These are phyloP conservation scores for Trissolcus brochymenae DNA, from an alignment of 2,888 invertebrate genomes.

Conservation along the genomic window DNA sequence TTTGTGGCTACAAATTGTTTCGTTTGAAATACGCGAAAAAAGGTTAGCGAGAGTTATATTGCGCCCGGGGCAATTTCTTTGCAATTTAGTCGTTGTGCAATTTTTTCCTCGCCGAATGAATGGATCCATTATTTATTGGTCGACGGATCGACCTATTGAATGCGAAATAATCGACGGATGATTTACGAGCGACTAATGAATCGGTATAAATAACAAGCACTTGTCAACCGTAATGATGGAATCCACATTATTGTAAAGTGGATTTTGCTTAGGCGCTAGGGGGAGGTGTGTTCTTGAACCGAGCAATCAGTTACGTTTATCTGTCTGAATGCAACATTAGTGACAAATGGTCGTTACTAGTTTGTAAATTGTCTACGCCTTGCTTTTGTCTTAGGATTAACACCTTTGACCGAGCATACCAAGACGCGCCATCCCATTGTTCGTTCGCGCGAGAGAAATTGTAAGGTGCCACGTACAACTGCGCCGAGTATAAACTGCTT, in stretches of 20 bases:
- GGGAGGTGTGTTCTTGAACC: slow-evolving; percentile 19
- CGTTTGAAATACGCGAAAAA: slow-evolving; percentile 21
- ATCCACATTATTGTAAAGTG: slow-evolving; percentile 44
- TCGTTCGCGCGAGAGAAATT: slow-evolving; percentile 32
- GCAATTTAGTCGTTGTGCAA: slow-evolving; percentile 21
- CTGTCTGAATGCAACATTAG: slow-evolving; percentile 36
- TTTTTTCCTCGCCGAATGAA: slow-evolving; percentile 13
- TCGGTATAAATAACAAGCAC: slow-evolving; percentile 45
- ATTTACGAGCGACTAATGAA: slow-evolving; percentile 41
- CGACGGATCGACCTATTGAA: slow-evolving; percentile 17
- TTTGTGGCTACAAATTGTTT: slow-evolving; percentile 51
- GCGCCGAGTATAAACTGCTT: slow-evolving; percentile 43
- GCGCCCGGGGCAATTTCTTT: slow-evolving; percentile 21
- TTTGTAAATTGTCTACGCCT: slow-evolving; percentile 50
- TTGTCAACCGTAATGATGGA: slow-evolving; percentile 41
- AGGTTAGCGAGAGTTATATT: slow-evolving; percentile 26
- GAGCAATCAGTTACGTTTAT: slow-evolving; percentile 47
- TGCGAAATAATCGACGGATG: slow-evolving; percentile 21
- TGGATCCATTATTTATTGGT: slow-evolving; percentile 27
- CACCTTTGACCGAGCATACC: slow-evolving; percentile 55
- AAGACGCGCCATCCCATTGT: slow-evolving; percentile 62
- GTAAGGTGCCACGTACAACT: slow-evolving; percentile 41
- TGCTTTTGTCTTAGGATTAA: slow-evolving; percentile 55
- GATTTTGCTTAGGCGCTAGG: slow-evolving; percentile 5
- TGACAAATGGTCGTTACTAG: slow-evolving; percentile 49